Conservation (phyloP, 2,797 vertebrate genomes). For the Siniperca scherzeri region DNA sequence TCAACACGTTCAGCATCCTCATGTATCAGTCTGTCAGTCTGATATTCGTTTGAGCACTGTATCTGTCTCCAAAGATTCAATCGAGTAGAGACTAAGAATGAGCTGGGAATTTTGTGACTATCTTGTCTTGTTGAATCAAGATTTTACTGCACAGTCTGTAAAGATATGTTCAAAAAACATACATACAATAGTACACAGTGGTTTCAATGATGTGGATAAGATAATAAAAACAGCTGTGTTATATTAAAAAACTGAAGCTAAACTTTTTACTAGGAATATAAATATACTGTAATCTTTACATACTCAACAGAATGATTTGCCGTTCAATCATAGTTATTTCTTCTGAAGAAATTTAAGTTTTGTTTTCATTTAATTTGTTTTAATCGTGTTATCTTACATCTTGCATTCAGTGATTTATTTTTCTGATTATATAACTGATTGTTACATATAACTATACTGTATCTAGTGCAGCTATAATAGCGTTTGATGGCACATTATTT, state of each 20-base stretch:
- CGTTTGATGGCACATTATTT: not conserved
- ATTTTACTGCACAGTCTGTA: constrained; percentile 49
- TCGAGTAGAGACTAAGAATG: constrained; percentile 49
- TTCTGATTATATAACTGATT: not conserved
- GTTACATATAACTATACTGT: not conserved
- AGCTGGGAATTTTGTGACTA: constrained; percentile 64
- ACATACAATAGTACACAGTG: not conserved
- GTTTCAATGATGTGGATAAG: constrained; percentile 1
- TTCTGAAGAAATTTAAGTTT: not conserved
- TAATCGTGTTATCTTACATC: not conserved
- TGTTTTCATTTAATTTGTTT: too few species aligned
- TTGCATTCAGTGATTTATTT: not conserved
- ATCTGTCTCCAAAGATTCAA: constrained; percentile 77
- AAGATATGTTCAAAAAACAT: constrained; percentile 34
- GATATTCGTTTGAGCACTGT: constrained; percentile 75
- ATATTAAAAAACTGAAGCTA: not conserved
- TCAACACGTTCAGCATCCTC: constrained; percentile 76
- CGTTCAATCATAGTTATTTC: not conserved
- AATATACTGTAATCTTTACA: not conserved
- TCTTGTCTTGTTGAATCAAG: constrained; percentile 65
- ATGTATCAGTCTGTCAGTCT: constrained; percentile 85
- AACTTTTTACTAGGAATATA: not conserved
- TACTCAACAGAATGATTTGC: not conserved
- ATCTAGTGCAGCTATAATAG: not conserved
- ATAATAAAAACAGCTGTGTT: constrained; percentile 5